Evolutionary conservation across 2,888 invertebrate species (phyloP), one percentile per base, ranked within the genome.

Genomic region (Bellardia pandia): DNA sequence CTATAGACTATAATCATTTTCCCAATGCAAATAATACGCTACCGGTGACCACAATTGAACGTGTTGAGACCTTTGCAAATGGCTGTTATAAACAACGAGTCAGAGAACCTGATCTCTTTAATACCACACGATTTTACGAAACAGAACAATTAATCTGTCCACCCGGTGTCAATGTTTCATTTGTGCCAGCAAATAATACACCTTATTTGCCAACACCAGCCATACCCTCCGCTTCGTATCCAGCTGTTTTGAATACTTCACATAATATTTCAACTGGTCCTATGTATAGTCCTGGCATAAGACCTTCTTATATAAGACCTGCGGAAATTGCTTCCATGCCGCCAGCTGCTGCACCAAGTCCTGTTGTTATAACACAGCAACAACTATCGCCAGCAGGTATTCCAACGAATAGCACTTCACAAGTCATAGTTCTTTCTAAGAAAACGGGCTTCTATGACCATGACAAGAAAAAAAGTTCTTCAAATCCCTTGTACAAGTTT

Each of bases 81-180:
- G 86, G 79, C 3, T 80, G 79, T 40, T 86, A 68, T 8, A 82
- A 78, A 42, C 82, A 77, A 75, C 68, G 51, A 3, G 37, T 78
- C 14, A 83, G 23, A 8, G 69, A 79, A 42, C 71, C 79, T 8
- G 83, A 86, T 37, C 13, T 69, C 9, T 62, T 30, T 23, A 79
- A 80, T 33, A 13, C 33, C 1, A 37, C 8, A 33, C 64, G 76
- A 53, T 86, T 66, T 56, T 79, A 64, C 30, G 40, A 75, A 71
- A 76, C 83, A n/a, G 79, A 75, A 72, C 69, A 86, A 42, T 62
- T 83, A 51, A 72, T 72, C 66, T 86, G 86, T 42, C 79, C 86
- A 58, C 51, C 78, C 9, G 16, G 33, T 3, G 78, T 86, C 3
- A 79, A 71, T 58, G 51, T 74, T 11, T 16, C 78, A 2, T 30